Base-by-base conservation (phyloP, 2,888 invertebrate genomes). In the Agrilus mali region DNA sequence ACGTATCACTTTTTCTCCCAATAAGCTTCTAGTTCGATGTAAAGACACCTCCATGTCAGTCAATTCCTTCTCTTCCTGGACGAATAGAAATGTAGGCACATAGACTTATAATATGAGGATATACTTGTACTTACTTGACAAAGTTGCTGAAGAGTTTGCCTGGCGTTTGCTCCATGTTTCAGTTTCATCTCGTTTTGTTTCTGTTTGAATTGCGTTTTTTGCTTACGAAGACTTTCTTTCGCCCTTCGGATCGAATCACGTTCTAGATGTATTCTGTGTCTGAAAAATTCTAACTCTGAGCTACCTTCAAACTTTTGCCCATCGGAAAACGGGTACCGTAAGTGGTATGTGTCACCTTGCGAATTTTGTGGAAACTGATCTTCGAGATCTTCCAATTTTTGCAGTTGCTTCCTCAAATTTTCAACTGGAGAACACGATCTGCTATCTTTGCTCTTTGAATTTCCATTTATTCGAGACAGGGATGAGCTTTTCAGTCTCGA, bases 31-130 rank as follows among this genome's bases (percentile, higher is more conserved):
- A 2, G 87, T 87, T 1, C 87, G 77, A 68, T 87, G 86, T 36
- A 87, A 64, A 44, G 84, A 85, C 47, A 87, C 85, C 63, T 87
- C 87, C 72, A 87, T 80, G 57, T 87, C 87, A 0, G 86, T 86
- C 2, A 85, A 68, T 50, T 86, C 86, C 47, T 84, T 80, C 62
- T 86, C 86, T 64, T 87, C 86, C 78, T 86, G 63, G 31, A 67
- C 68, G 20, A 64, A n/a, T 22, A 22, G 31, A 13, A 41, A 2
- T 4, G 27, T 2, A 27, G n/a, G 38, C 5, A 38, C 13, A 33
- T 12, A 7, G 13, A 6, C 22, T 14, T n/a, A 33, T 16, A 16
- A 35, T 13, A 35, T 7, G 13, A 27, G 27, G 20, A 31, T 16
- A 12, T 39, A 31, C 2, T 10, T 27, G 13, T 41, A 38, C 44